Evolutionary conservation across 2,113 vertebrate species (phyloP).

Genomic region (Apeltes quadracus): DNA sequence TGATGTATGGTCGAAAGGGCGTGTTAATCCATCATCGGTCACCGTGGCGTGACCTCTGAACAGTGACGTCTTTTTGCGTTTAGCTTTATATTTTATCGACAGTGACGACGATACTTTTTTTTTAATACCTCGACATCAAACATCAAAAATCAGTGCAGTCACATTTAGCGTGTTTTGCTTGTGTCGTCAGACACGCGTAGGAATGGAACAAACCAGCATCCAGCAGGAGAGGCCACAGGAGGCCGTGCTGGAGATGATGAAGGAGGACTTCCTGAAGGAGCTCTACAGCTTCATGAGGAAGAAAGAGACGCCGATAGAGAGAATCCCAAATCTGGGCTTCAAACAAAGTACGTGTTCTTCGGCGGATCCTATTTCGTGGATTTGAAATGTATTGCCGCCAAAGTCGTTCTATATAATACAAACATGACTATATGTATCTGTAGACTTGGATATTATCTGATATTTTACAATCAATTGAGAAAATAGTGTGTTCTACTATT

Average conservation of each 20-base stretch:
- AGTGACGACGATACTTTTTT: background rate
- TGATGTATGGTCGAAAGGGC: slow-evolving; percentile 16
- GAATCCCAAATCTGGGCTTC: slow-evolving; percentile 83
- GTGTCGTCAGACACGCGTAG: slow-evolving; percentile 32
- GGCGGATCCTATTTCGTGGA: background rate
- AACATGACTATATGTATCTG: too few relatives aligned
- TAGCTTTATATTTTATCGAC: background rate
- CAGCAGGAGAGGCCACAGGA: slow-evolving; percentile 34
- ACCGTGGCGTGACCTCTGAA: background rate
- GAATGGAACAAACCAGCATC: slow-evolving; percentile 39
- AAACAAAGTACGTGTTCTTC: slow-evolving; percentile 77
- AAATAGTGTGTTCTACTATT: background rate
- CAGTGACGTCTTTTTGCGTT: background rate
- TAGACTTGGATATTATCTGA: background rate
- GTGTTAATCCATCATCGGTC: slow-evolving; percentile 47
- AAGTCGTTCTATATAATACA: background rate
- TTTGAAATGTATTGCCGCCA: background rate
- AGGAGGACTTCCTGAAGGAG: slow-evolving; percentile 77
- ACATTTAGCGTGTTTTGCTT: background rate
- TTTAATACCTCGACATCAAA: background rate
- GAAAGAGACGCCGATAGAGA: slow-evolving; percentile 79
- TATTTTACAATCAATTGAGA: background rate
- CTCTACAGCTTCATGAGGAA: slow-evolving; percentile 82
- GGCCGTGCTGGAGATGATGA: slow-evolving; percentile 41
- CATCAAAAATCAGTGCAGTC: background rate